Conservation (phyloP, 1,140 invertebrate species). For the Trichonephila inaurata region DNA sequence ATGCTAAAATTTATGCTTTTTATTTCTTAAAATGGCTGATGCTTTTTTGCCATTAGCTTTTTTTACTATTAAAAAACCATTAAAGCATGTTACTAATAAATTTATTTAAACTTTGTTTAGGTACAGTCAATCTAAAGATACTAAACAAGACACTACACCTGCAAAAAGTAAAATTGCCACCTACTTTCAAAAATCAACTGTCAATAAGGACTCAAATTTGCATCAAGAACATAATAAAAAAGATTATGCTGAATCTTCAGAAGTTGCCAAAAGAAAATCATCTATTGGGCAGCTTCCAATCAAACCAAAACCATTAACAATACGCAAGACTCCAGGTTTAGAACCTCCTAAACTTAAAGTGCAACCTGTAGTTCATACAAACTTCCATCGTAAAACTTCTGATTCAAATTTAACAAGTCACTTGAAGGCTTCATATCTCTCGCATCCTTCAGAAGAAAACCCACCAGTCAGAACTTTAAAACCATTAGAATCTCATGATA, state of each 20-base stretch:
- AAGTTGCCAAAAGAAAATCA: constrained; percentile 51
- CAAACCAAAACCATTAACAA: constrained; percentile 76
- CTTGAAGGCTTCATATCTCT: constrained; percentile 51
- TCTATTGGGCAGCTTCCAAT: constrained; percentile 63
- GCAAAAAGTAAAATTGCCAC: constrained; percentile 63
- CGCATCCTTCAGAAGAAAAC: constrained; percentile 12
- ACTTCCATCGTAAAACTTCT: constrained; percentile 40
- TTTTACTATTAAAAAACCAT: not conserved
- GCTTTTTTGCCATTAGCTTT: not conserved
- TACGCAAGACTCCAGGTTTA: constrained; percentile 69
- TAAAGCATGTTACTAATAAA: not conserved
- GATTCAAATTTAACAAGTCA: constrained; percentile 42
- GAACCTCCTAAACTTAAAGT: constrained; percentile 75
- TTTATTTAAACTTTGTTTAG: constrained; percentile 47
- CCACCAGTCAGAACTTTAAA: not conserved
- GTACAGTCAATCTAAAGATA: constrained; percentile 25
- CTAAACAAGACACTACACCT: not conserved
- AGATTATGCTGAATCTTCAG: constrained; percentile 25
- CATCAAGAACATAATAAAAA: constrained; percentile 1
- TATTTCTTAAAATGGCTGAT: constrained; percentile 4
- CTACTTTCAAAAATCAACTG: constrained; percentile 55
- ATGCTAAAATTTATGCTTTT: not conserved
- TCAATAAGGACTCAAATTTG: constrained; percentile 22
- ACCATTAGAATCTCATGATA: not conserved
- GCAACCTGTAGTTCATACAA: constrained; percentile 50